phyloP scores from a whole-genome alignment of 2,888 invertebrate genomes.

The Lumbricus terrestris region DNA sequence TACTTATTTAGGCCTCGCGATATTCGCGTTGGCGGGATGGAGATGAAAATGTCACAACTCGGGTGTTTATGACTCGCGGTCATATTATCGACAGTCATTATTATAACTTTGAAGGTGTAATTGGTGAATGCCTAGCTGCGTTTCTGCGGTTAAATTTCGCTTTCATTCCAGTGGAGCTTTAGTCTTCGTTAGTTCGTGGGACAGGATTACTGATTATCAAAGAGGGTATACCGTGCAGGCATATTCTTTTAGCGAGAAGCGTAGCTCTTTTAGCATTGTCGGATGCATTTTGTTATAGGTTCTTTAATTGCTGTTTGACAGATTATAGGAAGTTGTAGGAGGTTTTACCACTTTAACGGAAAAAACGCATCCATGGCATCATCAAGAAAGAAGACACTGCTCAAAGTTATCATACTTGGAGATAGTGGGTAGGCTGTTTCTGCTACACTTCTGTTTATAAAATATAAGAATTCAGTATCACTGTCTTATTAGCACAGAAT shows the following conservation, averaged over 20 bases:
- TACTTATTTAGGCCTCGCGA: background rate
- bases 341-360: background rate
- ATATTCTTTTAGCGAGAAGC: background rate
- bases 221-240: background rate
- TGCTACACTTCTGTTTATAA: background rate
- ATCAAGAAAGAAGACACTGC: conserved; percentile 79
- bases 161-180: background rate
- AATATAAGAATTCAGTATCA: background rate
- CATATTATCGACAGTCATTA: background rate
- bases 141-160: background rate
- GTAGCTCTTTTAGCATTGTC: background rate
- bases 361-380: conserved; percentile 23
- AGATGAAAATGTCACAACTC: background rate
- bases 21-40: no score
- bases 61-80: background rate
- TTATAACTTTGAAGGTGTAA: background rate
- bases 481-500: background rate
- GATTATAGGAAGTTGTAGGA: background rate
- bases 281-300: background rate
- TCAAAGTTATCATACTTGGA: conserved; percentile 96
- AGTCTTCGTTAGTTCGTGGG: background rate
- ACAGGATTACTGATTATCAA: background rate
- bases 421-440: conserved; percentile 71
- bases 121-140: background rate
- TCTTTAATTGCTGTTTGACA: background rate